phyloP scores from a whole-genome alignment of 2,797 vertebrate species.

The Atherinosoma microstoma region DNA sequence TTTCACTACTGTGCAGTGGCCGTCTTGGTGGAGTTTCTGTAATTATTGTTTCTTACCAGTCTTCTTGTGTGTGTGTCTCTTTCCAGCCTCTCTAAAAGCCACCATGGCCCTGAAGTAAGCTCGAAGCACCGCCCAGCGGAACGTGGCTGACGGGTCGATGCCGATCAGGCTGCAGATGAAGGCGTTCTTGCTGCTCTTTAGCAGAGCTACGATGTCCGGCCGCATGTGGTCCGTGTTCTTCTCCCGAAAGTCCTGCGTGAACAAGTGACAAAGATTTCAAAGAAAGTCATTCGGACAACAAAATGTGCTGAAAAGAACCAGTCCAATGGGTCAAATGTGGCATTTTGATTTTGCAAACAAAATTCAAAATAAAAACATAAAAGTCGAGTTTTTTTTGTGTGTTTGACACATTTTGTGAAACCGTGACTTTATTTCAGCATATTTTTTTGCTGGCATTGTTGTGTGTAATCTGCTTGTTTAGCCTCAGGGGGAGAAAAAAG shows the following conservation, averaged over 20 bases:
- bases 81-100: constrained; percentile 92
- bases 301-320: background rate
- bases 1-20: background rate
- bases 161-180: constrained; percentile 96
- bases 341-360: background rate
- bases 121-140: constrained; percentile 96
- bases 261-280: background rate
- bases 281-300: background rate
- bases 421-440: no score
- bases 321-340: background rate
- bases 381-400: no score
- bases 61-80: constrained; percentile 87
- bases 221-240: constrained; percentile 99
- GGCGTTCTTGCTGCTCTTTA: constrained; percentile 94
- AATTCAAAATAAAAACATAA: no score
- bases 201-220: constrained; percentile 94
- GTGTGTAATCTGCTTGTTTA: no score
- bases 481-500: no score
- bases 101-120: constrained; percentile 94
- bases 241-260: constrained; percentile 94
- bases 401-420: no score
- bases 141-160: constrained; percentile 93
- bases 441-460: no score
- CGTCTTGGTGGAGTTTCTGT: background rate
- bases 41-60: constrained; percentile 81